These are phyloP conservation scores for Tortrix viridana DNA, from an alignment of 2,888 invertebrate species.

Conservation along the genomic window DNA sequence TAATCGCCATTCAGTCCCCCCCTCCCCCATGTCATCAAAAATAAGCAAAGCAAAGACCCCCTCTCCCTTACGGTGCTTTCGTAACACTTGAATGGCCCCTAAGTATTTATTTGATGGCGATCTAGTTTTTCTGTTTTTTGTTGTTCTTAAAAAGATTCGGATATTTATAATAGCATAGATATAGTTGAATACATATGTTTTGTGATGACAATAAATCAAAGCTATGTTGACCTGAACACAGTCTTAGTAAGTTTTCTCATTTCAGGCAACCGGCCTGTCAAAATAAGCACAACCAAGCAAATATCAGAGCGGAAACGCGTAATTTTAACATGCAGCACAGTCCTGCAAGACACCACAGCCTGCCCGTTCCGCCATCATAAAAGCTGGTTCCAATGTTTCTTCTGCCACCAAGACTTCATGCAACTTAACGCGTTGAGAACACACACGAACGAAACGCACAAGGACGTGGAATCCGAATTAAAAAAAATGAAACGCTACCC, in stretches of 20 bases:
- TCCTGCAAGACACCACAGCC: slow-evolving; percentile 67
- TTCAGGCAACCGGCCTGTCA: slow-evolving; percentile 47
- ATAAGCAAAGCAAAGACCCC: too few relatives aligned
- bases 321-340: slow-evolving; percentile 61
- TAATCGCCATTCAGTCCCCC: too few relatives aligned
- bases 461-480: slow-evolving; percentile 58
- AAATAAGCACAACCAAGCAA: slow-evolving; percentile 50
- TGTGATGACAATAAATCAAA: too few relatives aligned
- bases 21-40: too few relatives aligned
- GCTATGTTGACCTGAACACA: background rate
- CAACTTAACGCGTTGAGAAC: slow-evolving; percentile 59
- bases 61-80: too few relatives aligned
- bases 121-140: too few relatives aligned
- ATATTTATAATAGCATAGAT: too few relatives aligned
- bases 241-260: slow-evolving; percentile 36
- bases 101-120: too few relatives aligned
- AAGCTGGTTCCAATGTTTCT: slow-evolving; percentile 78
- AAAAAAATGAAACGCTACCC: slow-evolving; percentile 71
- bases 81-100: too few relatives aligned
- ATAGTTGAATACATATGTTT: too few relatives aligned
- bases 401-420: slow-evolving; percentile 69
- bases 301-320: slow-evolving; percentile 68
- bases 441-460: slow-evolving; percentile 57
- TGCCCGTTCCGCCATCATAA: slow-evolving; percentile 74
- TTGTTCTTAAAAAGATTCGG: too few relatives aligned